Evolutionary conservation across 2,113 vertebrate species (phyloP), one percentile per base, ranked within the genome.

Genomic region (Cariama cristata): DNA sequence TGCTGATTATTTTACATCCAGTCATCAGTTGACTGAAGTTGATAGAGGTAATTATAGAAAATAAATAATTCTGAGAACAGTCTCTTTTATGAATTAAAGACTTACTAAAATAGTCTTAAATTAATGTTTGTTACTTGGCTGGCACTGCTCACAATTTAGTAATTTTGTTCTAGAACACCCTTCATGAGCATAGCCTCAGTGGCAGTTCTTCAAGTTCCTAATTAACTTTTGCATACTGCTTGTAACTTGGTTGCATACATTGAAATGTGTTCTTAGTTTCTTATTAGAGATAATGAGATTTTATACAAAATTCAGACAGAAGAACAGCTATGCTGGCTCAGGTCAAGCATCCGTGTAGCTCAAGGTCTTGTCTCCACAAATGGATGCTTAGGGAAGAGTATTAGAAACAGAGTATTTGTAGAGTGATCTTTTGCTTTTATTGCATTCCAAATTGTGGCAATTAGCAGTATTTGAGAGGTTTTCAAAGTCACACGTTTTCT

Each of bases 1-100:
- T 76, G 97, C 97, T 32, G 98, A 95, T 95, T 98, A 98, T 45
- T 97, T 98, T 86, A 52, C 95, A 11, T 58, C 97, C 67, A 97
- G 72, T 90, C 98, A 97, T 79, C 98, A 98, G 50, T 96, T 99
- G 55, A 98, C 98, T 98, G 98, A 98, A 86, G 93, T 99, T 75
- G 98, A 99, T 81, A 99, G 99, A 99, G 99, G 99, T 99, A 98
- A 94, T 69, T 77, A 64, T 22, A 59, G 42, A 96, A 82, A 90
- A 95, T 26, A 86, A 66, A 12, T 66, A 40, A 6, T 71, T 72
- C 12, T 75, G 38, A 59, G 19, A 71, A 45, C 27, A 45, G 21
- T 85, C 14, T 90, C 3, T 71, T 63, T 19, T n/a, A 35, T 33
- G 4, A 90, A 52, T 77, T 77, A 69, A 80, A 44, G 23, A 20